Percentiles rank a stretch among this genome's conserved stretches.
These are phyloP conservation scores for Synergus laeviventris DNA, from an alignment of 2,888 invertebrate species.

Conservation along the genomic window DNA sequence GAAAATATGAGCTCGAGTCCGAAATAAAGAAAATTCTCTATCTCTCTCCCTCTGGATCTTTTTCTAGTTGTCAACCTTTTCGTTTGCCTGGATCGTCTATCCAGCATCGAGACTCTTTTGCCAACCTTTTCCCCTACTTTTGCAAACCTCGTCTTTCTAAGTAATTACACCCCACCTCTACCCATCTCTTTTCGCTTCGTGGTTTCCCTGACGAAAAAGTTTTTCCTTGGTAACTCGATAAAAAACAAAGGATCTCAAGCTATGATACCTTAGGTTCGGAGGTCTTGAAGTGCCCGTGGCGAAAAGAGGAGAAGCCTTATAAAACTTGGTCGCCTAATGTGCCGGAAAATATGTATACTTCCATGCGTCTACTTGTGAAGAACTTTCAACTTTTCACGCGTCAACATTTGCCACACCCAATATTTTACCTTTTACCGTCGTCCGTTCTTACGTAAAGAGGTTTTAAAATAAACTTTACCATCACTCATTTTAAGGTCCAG, in stretches of 20 bases:
- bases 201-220: neutral
- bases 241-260: neutral
- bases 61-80: neutral
- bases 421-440: neutral
- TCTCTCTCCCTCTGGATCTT: neutral
- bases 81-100: neutral
- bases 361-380: neutral
- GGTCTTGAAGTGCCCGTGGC: neutral
- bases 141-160: constrained; percentile 3
- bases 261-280: neutral
- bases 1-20: neutral
- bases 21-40: neutral
- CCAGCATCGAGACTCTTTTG: neutral
- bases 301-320: neutral
- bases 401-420: neutral
- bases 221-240: neutral
- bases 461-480: neutral
- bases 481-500: neutral
- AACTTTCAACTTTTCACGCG: constrained; percentile 5
- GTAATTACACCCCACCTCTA: constrained; percentile 4
- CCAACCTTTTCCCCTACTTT: neutral
- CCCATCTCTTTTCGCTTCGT: neutral
- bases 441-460: neutral
- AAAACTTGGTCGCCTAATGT: constrained; percentile 32
- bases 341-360: constrained; percentile 20